Base-by-base conservation (phyloP, 2,113 vertebrate genomes). In the Hylia prasina region DNA sequence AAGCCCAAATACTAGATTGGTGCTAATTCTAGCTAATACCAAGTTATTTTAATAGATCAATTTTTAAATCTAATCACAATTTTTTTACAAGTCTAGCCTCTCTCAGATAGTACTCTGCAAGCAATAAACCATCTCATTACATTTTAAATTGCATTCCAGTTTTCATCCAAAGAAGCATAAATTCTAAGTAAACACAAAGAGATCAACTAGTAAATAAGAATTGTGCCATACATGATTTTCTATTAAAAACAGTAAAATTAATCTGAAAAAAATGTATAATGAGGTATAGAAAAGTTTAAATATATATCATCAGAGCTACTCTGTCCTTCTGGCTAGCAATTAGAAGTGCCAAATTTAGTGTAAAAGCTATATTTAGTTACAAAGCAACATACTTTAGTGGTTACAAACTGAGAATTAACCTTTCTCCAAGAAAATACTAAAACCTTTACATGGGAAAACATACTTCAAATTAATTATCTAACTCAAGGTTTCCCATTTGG, bases 371-470 rank as follows among this genome's bases (percentile, higher is more conserved):
- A 91, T 97, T 96, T 96, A 97, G 95, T 89, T 94, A 87, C 80
- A 94, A 92, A 89, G 91, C 93, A 96, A 84, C 95, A 96, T 96
- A 87, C 95, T 97, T 96, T 2, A 90, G 78, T 94, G 92, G 94
- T 88, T 94, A 61, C 91, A 95, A 96, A 95, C 94, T 96, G 96
- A 89, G 93, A 96, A 96, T 93, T 96, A 96, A 97, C 95, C 95
- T 96, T 95, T 95, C 61, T 93, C 35, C 69, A 57, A 91, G 81
- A 95, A 93, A 94, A 91, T 95, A 95, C 86, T 63, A 58, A 93
- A 95, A 90, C 2, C 4, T 89, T 89, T 91, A 91, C 88, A 65
- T 72, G 61, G 37, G 57, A 84, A 96, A 95, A 82, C 83, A 95
- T 11, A 8, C 86, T 82, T 87, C 69, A 79, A 84, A 45, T 90